Conservation (phyloP, 2,113 vertebrate species). For the Pteropus alecto region DNA sequence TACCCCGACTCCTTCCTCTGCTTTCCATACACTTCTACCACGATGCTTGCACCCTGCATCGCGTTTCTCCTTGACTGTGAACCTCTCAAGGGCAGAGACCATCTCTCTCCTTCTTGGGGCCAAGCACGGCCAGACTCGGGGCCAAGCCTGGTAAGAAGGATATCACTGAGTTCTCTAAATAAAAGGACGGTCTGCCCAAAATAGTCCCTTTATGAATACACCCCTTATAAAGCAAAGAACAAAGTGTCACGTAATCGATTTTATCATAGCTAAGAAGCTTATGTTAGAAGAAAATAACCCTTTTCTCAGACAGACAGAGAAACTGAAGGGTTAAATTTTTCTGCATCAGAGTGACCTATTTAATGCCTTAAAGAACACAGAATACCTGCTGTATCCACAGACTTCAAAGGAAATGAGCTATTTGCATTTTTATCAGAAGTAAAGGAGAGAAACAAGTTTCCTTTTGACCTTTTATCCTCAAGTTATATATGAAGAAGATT, state of each 20-base stretch:
- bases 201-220: neutral
- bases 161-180: neutral
- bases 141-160: too few relatives aligned
- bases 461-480: conserved; percentile 49
- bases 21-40: too few relatives aligned
- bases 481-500: conserved; percentile 9
- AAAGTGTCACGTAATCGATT: neutral
- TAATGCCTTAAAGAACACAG: neutral
- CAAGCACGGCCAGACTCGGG: neutral
- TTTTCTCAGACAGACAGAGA: neutral
- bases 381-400: conserved; percentile 41
- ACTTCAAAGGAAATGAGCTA: conserved; percentile 12
- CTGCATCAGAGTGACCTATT: neutral
- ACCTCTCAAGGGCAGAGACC: neutral
- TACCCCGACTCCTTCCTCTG: neutral
- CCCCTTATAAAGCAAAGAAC: neutral
- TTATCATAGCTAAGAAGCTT: neutral
- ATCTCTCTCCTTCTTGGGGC: neutral
- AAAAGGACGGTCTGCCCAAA: neutral
- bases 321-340: conserved; percentile 12
- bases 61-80: accelerated
- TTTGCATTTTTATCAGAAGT: conserved; percentile 53
- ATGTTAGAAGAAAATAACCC: neutral
- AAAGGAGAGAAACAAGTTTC: neutral
- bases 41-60: accelerated